Evolutionary conservation across 2,888 invertebrate genomes (phyloP).

Genomic region (Eupithecia exiguata): DNA sequence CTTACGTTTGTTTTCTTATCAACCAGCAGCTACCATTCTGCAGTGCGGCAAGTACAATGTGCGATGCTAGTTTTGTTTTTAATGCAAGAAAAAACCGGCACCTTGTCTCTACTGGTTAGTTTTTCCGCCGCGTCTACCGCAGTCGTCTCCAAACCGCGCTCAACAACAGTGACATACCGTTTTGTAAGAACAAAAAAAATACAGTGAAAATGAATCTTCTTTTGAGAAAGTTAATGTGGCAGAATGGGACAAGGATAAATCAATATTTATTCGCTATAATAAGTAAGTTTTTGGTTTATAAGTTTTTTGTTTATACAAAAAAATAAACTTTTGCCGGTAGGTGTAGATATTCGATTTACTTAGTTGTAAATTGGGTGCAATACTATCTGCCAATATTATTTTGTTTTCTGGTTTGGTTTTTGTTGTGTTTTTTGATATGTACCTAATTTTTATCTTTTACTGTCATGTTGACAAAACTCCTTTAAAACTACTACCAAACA

Average conservation of each 20-base stretch:
- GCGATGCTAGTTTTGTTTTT: constrained; percentile 11
- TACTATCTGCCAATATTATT: not conserved
- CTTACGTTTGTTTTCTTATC: not conserved
- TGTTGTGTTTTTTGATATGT: too few relatives aligned
- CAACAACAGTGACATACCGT: constrained; percentile 46
- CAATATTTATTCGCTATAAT: constrained; percentile 76
- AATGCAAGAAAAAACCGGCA: constrained; percentile 28
- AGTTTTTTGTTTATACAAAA: not conserved
- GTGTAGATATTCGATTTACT: too few relatives aligned
- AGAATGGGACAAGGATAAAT: constrained; percentile 73
- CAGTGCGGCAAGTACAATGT: not conserved
- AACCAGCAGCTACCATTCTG: constrained; percentile 1
- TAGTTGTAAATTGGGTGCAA: not conserved
- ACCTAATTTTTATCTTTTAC: too few relatives aligned
- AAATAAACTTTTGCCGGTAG: not conserved
- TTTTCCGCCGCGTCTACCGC: constrained; percentile 22
- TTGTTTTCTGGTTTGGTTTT: too few relatives aligned
- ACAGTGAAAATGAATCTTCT: constrained; percentile 67
- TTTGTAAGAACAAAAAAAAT: constrained; percentile 28
- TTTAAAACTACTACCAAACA: too few relatives aligned
- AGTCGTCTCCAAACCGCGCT: constrained; percentile 59
- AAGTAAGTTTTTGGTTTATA: constrained; percentile 60
- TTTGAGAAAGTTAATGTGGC: constrained; percentile 70
- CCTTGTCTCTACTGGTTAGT: constrained; percentile 6
- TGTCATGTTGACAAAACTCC: too few relatives aligned